Evolutionary conservation across 2,888 invertebrate genomes (phyloP).

Genomic region (Cheilosia vulpina): DNA sequence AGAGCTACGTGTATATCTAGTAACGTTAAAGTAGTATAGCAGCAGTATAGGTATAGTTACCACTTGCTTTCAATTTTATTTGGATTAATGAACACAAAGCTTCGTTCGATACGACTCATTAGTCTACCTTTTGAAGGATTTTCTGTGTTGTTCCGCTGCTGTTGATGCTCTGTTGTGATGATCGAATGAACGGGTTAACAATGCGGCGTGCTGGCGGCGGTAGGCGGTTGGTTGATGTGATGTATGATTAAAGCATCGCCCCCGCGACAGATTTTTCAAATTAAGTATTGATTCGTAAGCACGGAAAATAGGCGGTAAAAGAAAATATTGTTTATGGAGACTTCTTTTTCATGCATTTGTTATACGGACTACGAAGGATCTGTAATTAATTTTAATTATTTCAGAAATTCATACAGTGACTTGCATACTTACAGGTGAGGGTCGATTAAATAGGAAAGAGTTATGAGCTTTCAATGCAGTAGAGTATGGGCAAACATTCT

Average conservation of each 20-base stretch:
- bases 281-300: slow-evolving; percentile 48
- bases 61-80: slow-evolving; percentile 75
- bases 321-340: slow-evolving; percentile 37
- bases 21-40: slow-evolving; percentile 14
- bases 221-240: slow-evolving; percentile 32
- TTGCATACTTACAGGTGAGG: no score
- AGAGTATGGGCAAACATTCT: no score
- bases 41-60: slow-evolving; percentile 48
- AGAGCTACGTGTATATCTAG: background rate
- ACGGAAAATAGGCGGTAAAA: background rate
- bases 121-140: slow-evolving; percentile 75
- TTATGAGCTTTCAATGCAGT: no score
- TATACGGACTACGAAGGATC: slow-evolving; percentile 1
- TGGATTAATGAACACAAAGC: slow-evolving; percentile 76
- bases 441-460: no score
- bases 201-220: background rate
- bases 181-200: slow-evolving; percentile 67
- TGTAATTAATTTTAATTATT: slow-evolving; percentile 70
- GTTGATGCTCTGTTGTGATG: slow-evolving; percentile 28
- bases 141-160: slow-evolving; percentile 48
- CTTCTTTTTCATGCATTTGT: slow-evolving; percentile 32
- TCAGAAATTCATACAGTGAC: no score
- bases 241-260: slow-evolving; percentile 63
- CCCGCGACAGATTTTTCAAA: slow-evolving; percentile 28
- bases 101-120: slow-evolving; percentile 75